Base-by-base conservation (phyloP, 2,888 invertebrate genomes). In the Epirrhoe alternata region DNA sequence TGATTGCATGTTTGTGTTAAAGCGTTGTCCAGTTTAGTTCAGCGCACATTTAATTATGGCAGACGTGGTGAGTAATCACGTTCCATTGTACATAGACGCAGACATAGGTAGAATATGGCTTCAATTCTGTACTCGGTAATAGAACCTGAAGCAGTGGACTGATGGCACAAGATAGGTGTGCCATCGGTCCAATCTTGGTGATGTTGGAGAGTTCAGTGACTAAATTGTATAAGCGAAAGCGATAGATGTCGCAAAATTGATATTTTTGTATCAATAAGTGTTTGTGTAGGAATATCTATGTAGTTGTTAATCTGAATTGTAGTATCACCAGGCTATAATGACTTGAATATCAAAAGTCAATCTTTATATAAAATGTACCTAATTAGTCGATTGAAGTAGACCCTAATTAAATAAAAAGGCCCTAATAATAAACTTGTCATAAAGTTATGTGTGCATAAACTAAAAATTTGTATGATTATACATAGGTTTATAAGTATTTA, bases 11-110 rank as follows among this genome's bases (percentile, higher is more conserved):
- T 60, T 30, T 38, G 24, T 31, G 24, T 42, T 38, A 52, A 38
- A 59, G 50, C 58, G 30, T 42, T 33, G 53, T 53, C 51, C 42
- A 10, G 42, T 17, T 17, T 50, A 56, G 55, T 62, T 56, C 55
- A 62, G 50, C 31, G 55, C 61, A 50, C 53, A 61, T 55, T 56
- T 64, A n/a, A 60, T 54, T 47, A 56, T 35, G 45, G 53, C 24
- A 58, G 61, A 35, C 61, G 58, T 42, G 45, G 50, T 58, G 61
- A 62, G 54, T 66, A 62, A 62, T 66, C 62, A 62, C 61, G 58
- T 38, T 58, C 50, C 42, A 65, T 61, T 65, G 61, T 61, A 42
- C 6, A 1, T 16, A 53, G 38, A 10, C 12, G 38, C 12, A 42
- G 38, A 12, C 12, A 42, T 10, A 42, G 1, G 24, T 24, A 24